Base-by-base conservation (phyloP, 2,113 vertebrate genomes). In the Uropsilus gracilis region DNA sequence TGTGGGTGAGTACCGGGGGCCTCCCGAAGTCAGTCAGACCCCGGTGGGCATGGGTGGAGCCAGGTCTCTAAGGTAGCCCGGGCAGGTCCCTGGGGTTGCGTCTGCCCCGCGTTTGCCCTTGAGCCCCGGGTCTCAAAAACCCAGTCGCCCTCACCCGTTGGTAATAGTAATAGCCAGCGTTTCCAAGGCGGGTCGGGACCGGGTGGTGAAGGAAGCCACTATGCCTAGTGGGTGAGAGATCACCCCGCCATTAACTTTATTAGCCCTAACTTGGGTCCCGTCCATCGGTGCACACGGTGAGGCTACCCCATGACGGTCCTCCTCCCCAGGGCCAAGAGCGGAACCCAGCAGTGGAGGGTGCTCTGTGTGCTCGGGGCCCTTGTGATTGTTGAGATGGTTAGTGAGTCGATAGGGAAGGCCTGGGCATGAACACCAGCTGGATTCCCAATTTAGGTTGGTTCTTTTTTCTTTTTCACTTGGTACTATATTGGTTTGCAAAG, bases 1-100 rank as follows among this genome's bases (percentile, higher is more conserved):
- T 17, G 39, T 24, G 22, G 83, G 96, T 97, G 88, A 97, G 97
- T 91, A 34, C 1, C 14, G 32, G 69, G 68, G 68, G 11, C 12
- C 22, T 28, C 17, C 39, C 1, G 39, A 3, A 22, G 34, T 20
- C 64, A 53, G 18, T 50, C 17, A 13, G 81, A 30, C 6, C 48
- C 34, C 73, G 2, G 37, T 6, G 42, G 39, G 28, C 8, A 5
- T 20, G 68, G 7, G 32, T 24, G 87, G 53, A 11, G 10, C 71
- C 28, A 26, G 34, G 78, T 18, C 12, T 63, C 44, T 17, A 5
- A 50, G 48, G 11, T n/a, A 63, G 18, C 55, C 57, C 48, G 0
- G 5, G 22, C 30, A 4, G 72, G n/a, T 18, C 32, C 48, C 48
- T 39, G 66, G 32, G 48, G 16, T 68, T 14, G 1, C 32, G 24